Percentiles rank a stretch among this genome's conserved stretches.
phyloP scores from a whole-genome alignment of 92 coral and sea anemone species.

The Plumapathes pennacea region DNA sequence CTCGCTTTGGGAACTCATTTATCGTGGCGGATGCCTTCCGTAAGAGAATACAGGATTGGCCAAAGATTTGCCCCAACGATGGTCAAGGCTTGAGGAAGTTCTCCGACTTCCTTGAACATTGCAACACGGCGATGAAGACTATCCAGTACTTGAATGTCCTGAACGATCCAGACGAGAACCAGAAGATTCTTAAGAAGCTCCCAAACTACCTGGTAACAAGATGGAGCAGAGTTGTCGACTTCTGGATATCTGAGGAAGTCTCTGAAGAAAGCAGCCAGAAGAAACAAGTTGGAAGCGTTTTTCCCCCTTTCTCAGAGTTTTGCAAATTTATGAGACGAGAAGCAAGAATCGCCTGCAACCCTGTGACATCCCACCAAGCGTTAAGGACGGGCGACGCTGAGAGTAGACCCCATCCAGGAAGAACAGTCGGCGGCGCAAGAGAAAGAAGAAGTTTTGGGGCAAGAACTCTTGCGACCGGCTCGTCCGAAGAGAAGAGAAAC shows the following conservation, averaged over 20 bases:
- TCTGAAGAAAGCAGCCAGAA: too few species aligned
- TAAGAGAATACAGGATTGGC: slow-evolving; percentile 20
- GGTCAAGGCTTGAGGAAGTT: slow-evolving; percentile 12
- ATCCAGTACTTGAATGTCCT: slow-evolving; percentile 40
- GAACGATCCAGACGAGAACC: slow-evolving; percentile 61
- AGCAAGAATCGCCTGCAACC: slow-evolving; percentile 60
- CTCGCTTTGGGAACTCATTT: slow-evolving; percentile 27
- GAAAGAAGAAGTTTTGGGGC: too few species aligned
- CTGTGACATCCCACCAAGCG: slow-evolving; percentile 46
- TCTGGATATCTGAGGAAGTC: slow-evolving; percentile 23
- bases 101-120: slow-evolving; percentile 45
- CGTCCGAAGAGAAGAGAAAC: too few species aligned
- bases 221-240: slow-evolving; percentile 47
- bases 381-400: too few species aligned
- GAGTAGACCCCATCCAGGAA: too few species aligned
- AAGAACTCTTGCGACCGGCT: too few species aligned
- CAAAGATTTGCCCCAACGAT: slow-evolving; percentile 15
- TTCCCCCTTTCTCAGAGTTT: slow-evolving; percentile 46
- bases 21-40: slow-evolving; percentile 29
- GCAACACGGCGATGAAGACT: slow-evolving; percentile 38
- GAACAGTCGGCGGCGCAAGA: too few species aligned
- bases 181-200: slow-evolving; percentile 54
- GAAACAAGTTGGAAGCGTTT: not conserved
- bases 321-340: slow-evolving; percentile 50
- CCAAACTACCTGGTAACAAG: slow-evolving; percentile 32